Percentiles rank a stretch among this genome's conserved stretches.
Evolutionary conservation across 2,888 invertebrate species (phyloP).

Genomic region (Girardia tigrina): DNA sequence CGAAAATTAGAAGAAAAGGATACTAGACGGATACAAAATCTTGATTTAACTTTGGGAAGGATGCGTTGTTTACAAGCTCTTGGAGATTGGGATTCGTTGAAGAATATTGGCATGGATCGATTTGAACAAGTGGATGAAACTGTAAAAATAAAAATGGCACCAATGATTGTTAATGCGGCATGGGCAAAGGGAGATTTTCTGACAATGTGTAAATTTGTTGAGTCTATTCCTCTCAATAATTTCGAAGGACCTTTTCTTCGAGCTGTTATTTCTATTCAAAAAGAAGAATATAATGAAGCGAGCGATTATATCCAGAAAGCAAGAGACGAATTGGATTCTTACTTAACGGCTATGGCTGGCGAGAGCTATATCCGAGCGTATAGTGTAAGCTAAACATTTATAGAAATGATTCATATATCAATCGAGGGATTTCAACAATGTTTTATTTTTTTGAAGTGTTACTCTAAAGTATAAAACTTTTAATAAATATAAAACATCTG

Average conservation of each 20-base stretch:
- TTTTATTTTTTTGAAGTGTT: too few species aligned
- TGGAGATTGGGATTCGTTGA: constrained; percentile 65
- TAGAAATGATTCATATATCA: too few species aligned
- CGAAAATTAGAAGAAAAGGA: constrained; percentile 53
- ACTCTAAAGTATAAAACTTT: too few species aligned
- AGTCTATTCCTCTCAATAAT: constrained; percentile 72
- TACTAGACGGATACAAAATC: constrained; percentile 34
- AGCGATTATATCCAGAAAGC: constrained; percentile 69
- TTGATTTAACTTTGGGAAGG: constrained; percentile 59
- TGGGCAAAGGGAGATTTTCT: constrained; percentile 86
- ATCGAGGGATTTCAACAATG: too few species aligned
- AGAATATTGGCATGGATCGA: constrained; percentile 20
- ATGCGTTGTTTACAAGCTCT: constrained; percentile 90
- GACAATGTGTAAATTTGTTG: constrained; percentile 77
- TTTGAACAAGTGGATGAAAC: constrained; percentile 37
- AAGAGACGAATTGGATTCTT: constrained; percentile 80
- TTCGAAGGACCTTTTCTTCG: constrained; percentile 90
- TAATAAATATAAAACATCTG: too few species aligned
- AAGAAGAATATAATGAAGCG: constrained; percentile 50
- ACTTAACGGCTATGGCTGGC: constrained; percentile 70
- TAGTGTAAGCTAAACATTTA: constrained; percentile 41
- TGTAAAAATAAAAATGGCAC: constrained; percentile 58
- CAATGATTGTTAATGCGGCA: constrained; percentile 75
- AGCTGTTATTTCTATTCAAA: constrained; percentile 76
- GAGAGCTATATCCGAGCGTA: constrained; percentile 50